A percentile compares a stretch with the other conserved stretches of the same genome.
phyloP scores from a whole-genome alignment of 2,888 invertebrate genomes.

The Operophtera brumata region DNA sequence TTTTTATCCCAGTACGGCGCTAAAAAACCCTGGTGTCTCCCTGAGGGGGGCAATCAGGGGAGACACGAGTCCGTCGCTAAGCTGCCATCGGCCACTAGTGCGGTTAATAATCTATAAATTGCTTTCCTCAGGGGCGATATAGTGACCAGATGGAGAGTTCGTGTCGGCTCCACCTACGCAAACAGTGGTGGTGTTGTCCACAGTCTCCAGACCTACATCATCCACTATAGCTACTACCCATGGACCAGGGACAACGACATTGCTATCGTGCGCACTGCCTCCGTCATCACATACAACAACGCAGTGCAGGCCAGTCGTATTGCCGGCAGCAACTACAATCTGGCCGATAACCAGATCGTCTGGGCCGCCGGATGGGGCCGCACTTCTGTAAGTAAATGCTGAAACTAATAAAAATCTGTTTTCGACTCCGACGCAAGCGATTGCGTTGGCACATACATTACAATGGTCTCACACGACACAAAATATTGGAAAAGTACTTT shows the following conservation, averaged over 20 bases:
- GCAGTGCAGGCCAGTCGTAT: slow-evolving; percentile 44
- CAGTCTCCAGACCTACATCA: slow-evolving; percentile 29
- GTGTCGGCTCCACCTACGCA: slow-evolving; percentile 45
- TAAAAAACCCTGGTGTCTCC: too few species aligned
- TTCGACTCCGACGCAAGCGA: too few species aligned
- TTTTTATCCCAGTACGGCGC: too few species aligned
- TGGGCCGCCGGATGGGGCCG: slow-evolving; percentile 69
- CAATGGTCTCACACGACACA: too few species aligned
- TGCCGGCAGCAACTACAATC: slow-evolving; percentile 44
- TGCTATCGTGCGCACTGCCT: slow-evolving; percentile 45
- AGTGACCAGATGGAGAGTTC: slow-evolving; percentile 39
- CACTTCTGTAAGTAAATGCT: slow-evolving; percentile 41
- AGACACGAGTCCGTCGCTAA: too few species aligned
- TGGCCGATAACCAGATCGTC: slow-evolving; percentile 48
- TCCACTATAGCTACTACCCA: slow-evolving; percentile 51
- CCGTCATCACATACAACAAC: slow-evolving; percentile 36
- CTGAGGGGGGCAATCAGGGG: too few species aligned
- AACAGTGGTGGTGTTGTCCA: slow-evolving; percentile 48
- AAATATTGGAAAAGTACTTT: too few species aligned
- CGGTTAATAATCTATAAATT: neutral
- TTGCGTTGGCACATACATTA: too few species aligned
- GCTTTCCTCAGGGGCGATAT: slow-evolving; percentile 36
- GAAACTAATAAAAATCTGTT: neutral
- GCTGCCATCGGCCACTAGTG: too few species aligned
- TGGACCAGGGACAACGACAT: slow-evolving; percentile 48